Percentiles rank a stretch among this genome's conserved stretches.
Evolutionary conservation across 2,888 invertebrate genomes (phyloP).

Genomic region (Tenodera sinensis): DNA sequence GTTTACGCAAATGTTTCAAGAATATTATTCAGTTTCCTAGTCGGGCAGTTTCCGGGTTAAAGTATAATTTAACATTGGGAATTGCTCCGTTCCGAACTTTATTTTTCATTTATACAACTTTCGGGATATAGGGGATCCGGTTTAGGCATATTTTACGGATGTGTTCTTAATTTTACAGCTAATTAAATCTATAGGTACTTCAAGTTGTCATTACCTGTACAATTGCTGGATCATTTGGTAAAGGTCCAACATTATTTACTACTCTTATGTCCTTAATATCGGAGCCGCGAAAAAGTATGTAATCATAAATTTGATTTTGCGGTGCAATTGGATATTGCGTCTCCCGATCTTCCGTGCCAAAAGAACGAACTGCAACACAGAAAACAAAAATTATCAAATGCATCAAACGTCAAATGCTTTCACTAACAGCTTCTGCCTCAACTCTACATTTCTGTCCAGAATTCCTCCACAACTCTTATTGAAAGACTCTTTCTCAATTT

Average conservation of each 20-base stretch:
- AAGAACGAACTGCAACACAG: slow-evolving; percentile 78
- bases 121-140: no score
- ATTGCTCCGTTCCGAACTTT: no score
- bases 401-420: background rate
- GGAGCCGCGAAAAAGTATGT: slow-evolving; percentile 94
- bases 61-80: no score
- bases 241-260: slow-evolving; percentile 78
- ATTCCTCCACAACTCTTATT: background rate
- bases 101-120: no score
- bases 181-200: background rate
- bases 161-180: background rate
- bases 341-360: slow-evolving; percentile 97
- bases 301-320: slow-evolving; percentile 97
- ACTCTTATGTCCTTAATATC: slow-evolving; percentile 99
- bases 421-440: background rate
- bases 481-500: background rate
- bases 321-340: slow-evolving; percentile 94
- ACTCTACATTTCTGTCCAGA: background rate
- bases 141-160: no score
- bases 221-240: slow-evolving; percentile 97
- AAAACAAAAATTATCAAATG: background rate
- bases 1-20: no score
- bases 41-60: no score
- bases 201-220: slow-evolving; percentile 62
- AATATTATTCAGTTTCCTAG: no score